Percentiles rank a stretch among this genome's conserved stretches.
Conservation (phyloP, 2,888 invertebrate genomes). For the Polymixis flavicincta region DNA sequence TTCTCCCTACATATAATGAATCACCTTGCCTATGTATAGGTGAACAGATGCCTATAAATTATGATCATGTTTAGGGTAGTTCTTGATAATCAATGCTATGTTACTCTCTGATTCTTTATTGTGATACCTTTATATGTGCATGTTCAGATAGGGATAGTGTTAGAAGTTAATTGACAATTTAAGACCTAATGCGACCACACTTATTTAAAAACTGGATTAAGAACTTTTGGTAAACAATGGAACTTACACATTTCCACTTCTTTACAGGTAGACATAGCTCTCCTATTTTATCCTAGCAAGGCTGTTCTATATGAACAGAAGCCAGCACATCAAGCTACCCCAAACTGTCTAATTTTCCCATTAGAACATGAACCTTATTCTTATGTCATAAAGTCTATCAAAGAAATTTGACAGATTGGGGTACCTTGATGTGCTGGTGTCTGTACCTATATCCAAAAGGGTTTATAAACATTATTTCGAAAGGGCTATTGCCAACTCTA, state of each 20-base stretch:
- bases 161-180: background rate
- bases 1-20: slow-evolving; percentile 1
- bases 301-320: too few species aligned
- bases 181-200: background rate
- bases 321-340: too few species aligned
- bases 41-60: slow-evolving; percentile 45
- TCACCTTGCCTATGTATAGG: slow-evolving; percentile 24
- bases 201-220: background rate
- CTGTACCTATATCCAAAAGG: too few species aligned
- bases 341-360: too few species aligned
- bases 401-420: too few species aligned
- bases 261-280: too few species aligned
- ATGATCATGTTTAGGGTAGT: slow-evolving; percentile 34
- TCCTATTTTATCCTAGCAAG: background rate
- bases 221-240: background rate
- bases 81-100: slow-evolving; percentile 32
- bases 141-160: slow-evolving; percentile 21
- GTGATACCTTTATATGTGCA: slow-evolving; percentile 19
- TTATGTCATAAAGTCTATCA: too few species aligned
- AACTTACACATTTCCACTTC: background rate
- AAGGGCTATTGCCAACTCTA: background rate
- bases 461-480: background rate
- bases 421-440: too few species aligned
- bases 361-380: too few species aligned
- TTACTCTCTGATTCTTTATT: slow-evolving; percentile 27